Evolutionary conservation across 1,140 invertebrate genomes (phyloP).

Genomic region (Proales similis): DNA sequence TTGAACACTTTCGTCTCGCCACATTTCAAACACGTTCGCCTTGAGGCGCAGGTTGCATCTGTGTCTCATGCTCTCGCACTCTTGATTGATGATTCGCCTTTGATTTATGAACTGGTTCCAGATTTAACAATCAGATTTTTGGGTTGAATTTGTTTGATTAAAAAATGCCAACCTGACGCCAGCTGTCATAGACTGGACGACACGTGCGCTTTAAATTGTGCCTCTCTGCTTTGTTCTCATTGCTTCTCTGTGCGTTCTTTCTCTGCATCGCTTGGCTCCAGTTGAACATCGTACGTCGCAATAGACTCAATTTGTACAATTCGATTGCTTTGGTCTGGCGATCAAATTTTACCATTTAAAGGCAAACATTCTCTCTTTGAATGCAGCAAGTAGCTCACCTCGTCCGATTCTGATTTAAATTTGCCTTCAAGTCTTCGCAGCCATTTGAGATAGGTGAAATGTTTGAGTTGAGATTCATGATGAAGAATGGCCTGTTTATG

Average conservation of each 20-base stretch:
- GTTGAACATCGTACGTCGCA: no score
- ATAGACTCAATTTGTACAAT: no score
- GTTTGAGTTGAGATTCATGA: conserved; percentile 13
- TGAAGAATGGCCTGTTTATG: conserved; percentile 10
- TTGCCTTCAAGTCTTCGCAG: no score
- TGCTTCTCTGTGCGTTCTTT: not conserved
- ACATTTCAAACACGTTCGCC: conserved; percentile 5
- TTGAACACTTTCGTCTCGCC: not conserved
- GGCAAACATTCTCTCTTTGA: no score
- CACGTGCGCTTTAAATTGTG: conserved; percentile 4
- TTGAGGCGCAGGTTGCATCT: not conserved
- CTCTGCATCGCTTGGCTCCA: conserved; percentile 5
- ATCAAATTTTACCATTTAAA: no score
- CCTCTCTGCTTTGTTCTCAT: conserved; percentile 5
- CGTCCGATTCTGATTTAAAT: no score
- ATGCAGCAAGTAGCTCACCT: conserved; percentile 2
- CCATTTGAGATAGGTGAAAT: conserved; percentile 1
- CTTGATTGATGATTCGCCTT: not conserved
- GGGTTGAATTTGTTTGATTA: not conserved
- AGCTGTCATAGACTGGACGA: conserved; percentile 1
- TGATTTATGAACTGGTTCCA: conserved; percentile 8
- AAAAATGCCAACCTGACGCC: not conserved
- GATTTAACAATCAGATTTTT: not conserved
- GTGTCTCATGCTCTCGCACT: conserved; percentile 9
- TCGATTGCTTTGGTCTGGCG: no score